Evolutionary conservation across 2,797 vertebrate genomes (phyloP).

Genomic region (Manis crassicaudata): DNA sequence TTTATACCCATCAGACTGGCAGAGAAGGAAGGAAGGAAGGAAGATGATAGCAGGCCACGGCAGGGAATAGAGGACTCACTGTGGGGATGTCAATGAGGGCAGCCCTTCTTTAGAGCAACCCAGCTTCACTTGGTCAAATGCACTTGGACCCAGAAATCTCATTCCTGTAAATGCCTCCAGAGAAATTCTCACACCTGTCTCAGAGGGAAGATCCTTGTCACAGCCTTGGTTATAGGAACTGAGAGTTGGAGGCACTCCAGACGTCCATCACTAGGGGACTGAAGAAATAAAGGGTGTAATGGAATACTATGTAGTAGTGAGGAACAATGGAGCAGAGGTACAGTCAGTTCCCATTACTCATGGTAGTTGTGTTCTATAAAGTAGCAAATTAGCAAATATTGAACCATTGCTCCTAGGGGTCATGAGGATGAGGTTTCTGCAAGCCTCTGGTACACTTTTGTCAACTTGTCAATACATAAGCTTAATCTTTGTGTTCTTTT

Average conservation of each 20-base stretch:
- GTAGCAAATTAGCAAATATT: neutral
- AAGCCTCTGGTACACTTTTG: neutral
- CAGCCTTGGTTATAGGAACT: neutral
- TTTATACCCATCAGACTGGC: neutral
- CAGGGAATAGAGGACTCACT: neutral
- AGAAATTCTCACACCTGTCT: neutral
- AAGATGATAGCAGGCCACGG: neutral
- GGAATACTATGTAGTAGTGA: neutral
- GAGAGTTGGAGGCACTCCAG: neutral
- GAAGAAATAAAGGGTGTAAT: neutral
- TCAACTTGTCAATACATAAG: neutral
- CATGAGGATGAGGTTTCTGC: neutral
- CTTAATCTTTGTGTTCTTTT: neutral
- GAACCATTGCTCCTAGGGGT: neutral
- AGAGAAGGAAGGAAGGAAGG: neutral
- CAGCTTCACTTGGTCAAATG: neutral
- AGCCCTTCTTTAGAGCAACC: neutral
- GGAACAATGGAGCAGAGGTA: neutral
- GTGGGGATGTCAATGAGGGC: too few relatives aligned
- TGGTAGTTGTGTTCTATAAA: neutral
- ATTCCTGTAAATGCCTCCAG: neutral
- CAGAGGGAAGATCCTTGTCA: neutral
- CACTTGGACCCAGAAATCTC: neutral
- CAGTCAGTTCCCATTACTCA: neutral
- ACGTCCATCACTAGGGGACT: neutral